Evolutionary conservation across 2,797 vertebrate genomes (phyloP), one percentile per base, ranked within the genome.

Genomic region (Cygnus olor): DNA sequence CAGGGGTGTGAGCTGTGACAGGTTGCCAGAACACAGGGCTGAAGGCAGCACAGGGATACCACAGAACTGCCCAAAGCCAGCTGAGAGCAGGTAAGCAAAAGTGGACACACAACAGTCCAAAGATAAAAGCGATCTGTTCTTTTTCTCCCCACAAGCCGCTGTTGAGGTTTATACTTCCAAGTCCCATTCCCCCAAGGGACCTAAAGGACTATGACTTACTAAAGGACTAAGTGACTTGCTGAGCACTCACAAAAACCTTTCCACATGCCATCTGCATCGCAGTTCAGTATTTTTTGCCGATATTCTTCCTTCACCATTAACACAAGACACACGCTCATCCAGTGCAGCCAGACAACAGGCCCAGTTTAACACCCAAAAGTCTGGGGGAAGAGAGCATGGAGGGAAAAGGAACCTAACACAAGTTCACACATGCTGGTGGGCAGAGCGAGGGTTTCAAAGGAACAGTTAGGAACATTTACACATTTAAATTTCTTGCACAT

Each of bases 161-260:
- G 27, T 11, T 0, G 0, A 40, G 28, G 51, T 73, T 66, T 27
- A 25, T 22, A 6, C 51, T 30, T 24, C 2, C 1, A 3, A 5
- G 2, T 58, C 74, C 51, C 32, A 6, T 11, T 71, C 44, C 56
- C 14, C 10, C 9, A 12, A 9, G 36, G 17, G 15, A 73, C 6
- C 10, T 66, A 19, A 88, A 77, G 56, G 72, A 51, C 70, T 2
- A 45, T 19, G 38, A 81, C 16, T 57, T 5, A 7, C 16, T 49
- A 25, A 25, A 49, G 22, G 22, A 49, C 22, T 8, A 49, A 49
- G 19, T 1, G 12, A 53, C 34, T 45, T 63, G 20, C 17, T 8
- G 17, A 80, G 34, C 1, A 0, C 22, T 51, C 40, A 5, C 49
- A 6, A 14, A 34, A 85, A n/a, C 86, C 13, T 11, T 56, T 86